Percentiles rank a stretch among this genome's conserved stretches.
These are phyloP conservation scores for Drosophila mettleri DNA, from an alignment of 2,888 invertebrate species.

Conservation along the genomic window DNA sequence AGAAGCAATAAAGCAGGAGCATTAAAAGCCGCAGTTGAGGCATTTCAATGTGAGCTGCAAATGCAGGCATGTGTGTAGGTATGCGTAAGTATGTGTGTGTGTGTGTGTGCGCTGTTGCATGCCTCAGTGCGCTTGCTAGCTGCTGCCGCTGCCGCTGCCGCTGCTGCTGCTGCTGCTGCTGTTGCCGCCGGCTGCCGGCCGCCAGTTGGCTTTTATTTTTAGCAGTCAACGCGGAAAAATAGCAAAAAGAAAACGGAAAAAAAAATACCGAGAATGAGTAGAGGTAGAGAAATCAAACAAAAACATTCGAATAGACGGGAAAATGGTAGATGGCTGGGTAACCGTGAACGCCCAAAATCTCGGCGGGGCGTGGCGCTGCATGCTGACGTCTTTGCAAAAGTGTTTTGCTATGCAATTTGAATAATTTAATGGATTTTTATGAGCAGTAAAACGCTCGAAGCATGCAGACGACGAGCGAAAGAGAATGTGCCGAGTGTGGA, in stretches of 20 bases:
- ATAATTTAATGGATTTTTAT: conserved; percentile 83
- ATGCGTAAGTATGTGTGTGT: not conserved
- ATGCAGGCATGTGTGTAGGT: conserved; percentile 35
- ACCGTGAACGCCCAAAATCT: conserved; percentile 46
- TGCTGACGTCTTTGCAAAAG: conserved; percentile 45
- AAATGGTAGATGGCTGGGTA: conserved; percentile 5
- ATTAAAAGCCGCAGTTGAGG: conserved; percentile 53
- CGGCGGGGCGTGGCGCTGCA: conserved; percentile 42
- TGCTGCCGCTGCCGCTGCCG: conserved; percentile 19
- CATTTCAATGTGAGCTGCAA: conserved; percentile 49
- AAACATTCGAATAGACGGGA: conserved; percentile 11
- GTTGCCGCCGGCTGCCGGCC: conserved; percentile 38
- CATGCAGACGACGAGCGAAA: conserved; percentile 21
- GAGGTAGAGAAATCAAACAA: conserved; percentile 11
- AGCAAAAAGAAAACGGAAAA: conserved; percentile 23
- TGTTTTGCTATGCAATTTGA: conserved; percentile 76
- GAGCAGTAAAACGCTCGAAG: conserved; percentile 79
- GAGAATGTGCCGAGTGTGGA: not conserved
- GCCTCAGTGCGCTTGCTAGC: conserved; percentile 51
- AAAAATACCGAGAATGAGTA: conserved; percentile 28
- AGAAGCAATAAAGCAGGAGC: conserved; percentile 30
- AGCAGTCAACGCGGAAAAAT: conserved; percentile 69
- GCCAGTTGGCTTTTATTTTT: conserved; percentile 70
- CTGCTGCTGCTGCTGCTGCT: conserved; percentile 24
- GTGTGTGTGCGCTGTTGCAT: conserved; percentile 43